Evolutionary conservation across 92 coral and sea anemone genomes (phyloP).

Genomic region (Siderastrea radians): DNA sequence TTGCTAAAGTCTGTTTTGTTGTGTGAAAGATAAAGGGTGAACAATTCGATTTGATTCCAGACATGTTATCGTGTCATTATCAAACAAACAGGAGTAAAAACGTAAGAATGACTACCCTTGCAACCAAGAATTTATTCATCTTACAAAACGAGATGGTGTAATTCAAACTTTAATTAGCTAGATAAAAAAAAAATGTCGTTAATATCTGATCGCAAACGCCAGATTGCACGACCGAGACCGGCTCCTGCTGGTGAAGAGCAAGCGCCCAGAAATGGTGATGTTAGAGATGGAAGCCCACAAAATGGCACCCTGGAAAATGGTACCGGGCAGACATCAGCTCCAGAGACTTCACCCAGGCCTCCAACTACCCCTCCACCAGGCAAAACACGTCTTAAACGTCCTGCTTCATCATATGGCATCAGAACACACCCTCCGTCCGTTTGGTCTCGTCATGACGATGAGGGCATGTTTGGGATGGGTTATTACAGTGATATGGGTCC

Average conservation of each 20-base stretch:
- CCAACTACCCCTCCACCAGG: slow-evolving; percentile 46
- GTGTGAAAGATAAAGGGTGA: too few species aligned
- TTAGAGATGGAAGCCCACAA: slow-evolving; percentile 14
- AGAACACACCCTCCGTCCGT: slow-evolving; percentile 70
- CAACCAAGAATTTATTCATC: too few species aligned
- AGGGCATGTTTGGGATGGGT: slow-evolving; percentile 62
- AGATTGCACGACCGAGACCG: slow-evolving; percentile 33
- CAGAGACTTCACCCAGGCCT: slow-evolving; percentile 53
- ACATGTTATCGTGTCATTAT: too few species aligned
- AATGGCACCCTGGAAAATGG: background rate
- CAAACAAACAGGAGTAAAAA: too few species aligned
- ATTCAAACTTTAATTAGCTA: too few species aligned
- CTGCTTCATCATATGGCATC: slow-evolving; percentile 93
- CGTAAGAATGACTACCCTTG: too few species aligned
- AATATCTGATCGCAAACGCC: background rate
- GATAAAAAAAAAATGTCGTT: too few species aligned
- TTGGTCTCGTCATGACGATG: slow-evolving; percentile 32
- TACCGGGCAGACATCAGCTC: slow-evolving; percentile 13
- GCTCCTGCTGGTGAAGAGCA: slow-evolving; percentile 40
- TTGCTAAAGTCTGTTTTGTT: too few species aligned
- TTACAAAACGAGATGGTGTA: too few species aligned
- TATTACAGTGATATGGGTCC: slow-evolving; percentile 67
- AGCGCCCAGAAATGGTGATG: slow-evolving; percentile 10
- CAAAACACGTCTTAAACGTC: slow-evolving; percentile 70
- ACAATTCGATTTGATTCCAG: too few species aligned